Evolutionary conservation across 2,113 vertebrate genomes (phyloP).

Genomic region (Pelusios castaneus): DNA sequence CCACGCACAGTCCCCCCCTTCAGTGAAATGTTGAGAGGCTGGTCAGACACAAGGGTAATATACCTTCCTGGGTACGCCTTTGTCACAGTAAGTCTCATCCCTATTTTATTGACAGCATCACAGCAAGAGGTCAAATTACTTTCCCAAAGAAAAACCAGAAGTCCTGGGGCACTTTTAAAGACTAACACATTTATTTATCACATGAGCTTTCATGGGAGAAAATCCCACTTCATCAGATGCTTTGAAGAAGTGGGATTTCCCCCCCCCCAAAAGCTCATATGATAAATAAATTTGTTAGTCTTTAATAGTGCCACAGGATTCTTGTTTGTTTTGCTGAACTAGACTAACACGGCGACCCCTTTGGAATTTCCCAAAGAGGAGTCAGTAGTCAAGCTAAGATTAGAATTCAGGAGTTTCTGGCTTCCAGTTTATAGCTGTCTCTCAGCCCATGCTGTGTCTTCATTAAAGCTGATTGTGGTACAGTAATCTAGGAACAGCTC

Average conservation of each 20-base stretch:
- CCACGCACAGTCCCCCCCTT: not conserved
- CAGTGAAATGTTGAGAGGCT: not conserved
- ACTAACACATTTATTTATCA: too few relatives aligned
- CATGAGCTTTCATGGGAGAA: too few relatives aligned
- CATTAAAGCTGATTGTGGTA: not conserved
- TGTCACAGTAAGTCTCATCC: not conserved
- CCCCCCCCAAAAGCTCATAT: too few relatives aligned
- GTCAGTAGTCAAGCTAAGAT: conserved; percentile 3
- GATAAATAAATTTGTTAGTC: too few relatives aligned
- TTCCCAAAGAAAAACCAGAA: too few relatives aligned
- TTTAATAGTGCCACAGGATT: too few relatives aligned
- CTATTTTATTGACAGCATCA: conserved; percentile 3
- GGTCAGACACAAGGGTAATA: not conserved
- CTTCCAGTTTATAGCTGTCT: not conserved
- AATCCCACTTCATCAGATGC: too few relatives aligned
- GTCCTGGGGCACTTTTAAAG: too few relatives aligned
- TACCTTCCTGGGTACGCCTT: not conserved
- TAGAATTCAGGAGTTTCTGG: conserved; percentile 14
- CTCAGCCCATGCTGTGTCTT: not conserved
- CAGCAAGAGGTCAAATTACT: conserved; percentile 13
- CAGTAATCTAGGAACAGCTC: not conserved
- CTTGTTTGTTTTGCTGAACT: too few relatives aligned
- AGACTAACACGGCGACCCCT: too few relatives aligned
- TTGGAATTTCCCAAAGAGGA: too few relatives aligned
- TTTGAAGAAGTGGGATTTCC: too few relatives aligned